Conservation (phyloP, 2,113 vertebrate genomes). For the Chaenogobius annularis region DNA sequence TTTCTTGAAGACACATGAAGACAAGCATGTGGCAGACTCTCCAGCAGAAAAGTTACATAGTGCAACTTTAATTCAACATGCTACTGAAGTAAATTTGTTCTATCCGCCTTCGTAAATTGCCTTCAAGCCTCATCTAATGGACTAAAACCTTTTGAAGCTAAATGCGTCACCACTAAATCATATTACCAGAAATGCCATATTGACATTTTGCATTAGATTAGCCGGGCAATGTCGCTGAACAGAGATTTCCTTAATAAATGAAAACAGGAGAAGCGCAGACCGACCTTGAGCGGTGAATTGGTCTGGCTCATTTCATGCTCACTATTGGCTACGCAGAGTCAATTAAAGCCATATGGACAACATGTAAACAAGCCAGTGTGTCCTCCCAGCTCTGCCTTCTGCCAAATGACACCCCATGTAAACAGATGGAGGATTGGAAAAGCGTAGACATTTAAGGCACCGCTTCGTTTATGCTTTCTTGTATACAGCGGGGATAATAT, state of each 20-base stretch:
- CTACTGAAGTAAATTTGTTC: background rate
- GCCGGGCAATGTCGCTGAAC: slow-evolving; percentile 53
- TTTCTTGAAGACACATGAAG: no score
- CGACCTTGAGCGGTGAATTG: slow-evolving; percentile 43
- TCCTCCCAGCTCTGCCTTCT: slow-evolving; percentile 13
- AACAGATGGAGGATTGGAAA: slow-evolving; percentile 9
- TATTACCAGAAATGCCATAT: slow-evolving; percentile 57
- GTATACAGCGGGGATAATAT: slow-evolving; percentile 5
- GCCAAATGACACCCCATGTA: slow-evolving; percentile 14
- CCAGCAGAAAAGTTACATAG: background rate
- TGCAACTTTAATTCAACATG: background rate
- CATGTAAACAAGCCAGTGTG: slow-evolving; percentile 35
- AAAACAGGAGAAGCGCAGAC: slow-evolving; percentile 38
- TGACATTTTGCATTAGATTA: slow-evolving; percentile 67
- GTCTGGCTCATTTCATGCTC: slow-evolving; percentile 39
- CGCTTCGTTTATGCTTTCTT: background rate
- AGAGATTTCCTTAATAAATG: slow-evolving; percentile 50
- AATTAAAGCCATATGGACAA: slow-evolving; percentile 42
- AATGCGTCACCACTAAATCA: slow-evolving; percentile 47
- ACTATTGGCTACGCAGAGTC: slow-evolving; percentile 22
- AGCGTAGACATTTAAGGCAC: background rate
- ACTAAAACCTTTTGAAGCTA: slow-evolving; percentile 7
- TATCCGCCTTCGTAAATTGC: slow-evolving; percentile 23
- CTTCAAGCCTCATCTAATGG: slow-evolving; percentile 21
- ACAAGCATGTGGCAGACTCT: no score